Conservation (phyloP, 2,113 vertebrate genomes). For the Dicentrarchus labrax region DNA sequence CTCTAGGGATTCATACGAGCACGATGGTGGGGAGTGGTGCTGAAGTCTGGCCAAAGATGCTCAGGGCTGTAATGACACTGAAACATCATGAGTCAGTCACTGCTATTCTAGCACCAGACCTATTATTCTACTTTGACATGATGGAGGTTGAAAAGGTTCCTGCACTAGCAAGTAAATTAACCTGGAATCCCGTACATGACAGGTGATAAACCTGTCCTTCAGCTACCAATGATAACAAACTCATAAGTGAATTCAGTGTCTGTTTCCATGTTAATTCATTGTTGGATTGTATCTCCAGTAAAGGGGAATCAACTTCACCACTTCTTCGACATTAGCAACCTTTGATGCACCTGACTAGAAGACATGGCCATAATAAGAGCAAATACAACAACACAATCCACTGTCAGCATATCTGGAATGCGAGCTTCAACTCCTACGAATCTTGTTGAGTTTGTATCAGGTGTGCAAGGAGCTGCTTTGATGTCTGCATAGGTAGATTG, state of each 20-base stretch:
- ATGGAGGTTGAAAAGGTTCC: conserved; percentile 45
- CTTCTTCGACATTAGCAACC: not conserved
- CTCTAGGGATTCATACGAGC: conserved; percentile 60
- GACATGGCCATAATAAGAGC: not conserved
- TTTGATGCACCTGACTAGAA: not conserved
- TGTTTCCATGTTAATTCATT: conserved; percentile 8
- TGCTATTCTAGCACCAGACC: conserved; percentile 24
- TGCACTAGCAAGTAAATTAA: conserved; percentile 28
- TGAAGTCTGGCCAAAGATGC: conserved; percentile 68
- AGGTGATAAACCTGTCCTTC: conserved; percentile 22
- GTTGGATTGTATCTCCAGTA: not conserved
- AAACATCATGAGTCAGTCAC: conserved; percentile 60
- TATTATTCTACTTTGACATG: conserved; percentile 59
- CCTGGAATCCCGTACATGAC: conserved; percentile 18
- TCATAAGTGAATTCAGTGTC: conserved; percentile 7
- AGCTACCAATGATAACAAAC: conserved; percentile 12
- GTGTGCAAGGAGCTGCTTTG: not conserved
- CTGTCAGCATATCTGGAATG: not conserved
- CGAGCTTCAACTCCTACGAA: not conserved
- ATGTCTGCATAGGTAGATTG: not conserved
- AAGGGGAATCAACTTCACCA: not conserved
- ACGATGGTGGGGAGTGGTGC: conserved; percentile 31
- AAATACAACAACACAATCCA: not conserved
- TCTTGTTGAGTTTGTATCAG: not conserved
- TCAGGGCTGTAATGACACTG: conserved; percentile 69